Conservation (phyloP, 2,888 invertebrate genomes). For the Crocallis elinguaria region DNA sequence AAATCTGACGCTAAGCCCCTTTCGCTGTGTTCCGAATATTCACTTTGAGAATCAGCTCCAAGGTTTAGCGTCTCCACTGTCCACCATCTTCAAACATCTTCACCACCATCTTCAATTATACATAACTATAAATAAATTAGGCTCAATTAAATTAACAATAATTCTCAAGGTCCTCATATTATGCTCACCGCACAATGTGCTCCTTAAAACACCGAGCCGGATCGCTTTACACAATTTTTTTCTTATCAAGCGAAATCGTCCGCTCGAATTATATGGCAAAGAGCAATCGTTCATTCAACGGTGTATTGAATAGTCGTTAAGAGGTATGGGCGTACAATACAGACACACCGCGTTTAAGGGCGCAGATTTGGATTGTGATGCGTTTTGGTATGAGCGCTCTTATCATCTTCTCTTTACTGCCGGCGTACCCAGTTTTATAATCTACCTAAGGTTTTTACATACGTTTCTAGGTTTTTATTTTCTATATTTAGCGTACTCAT, state of each 20-base stretch:
- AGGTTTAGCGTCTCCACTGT: too few relatives aligned
- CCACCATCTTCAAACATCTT: too few relatives aligned
- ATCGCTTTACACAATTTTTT: slow-evolving; percentile 79
- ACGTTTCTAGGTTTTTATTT: too few relatives aligned
- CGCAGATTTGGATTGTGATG: not conserved
- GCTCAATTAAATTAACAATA: slow-evolving; percentile 21
- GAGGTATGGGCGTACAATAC: slow-evolving; percentile 77
- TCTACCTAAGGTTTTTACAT: too few relatives aligned
- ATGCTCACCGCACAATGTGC: slow-evolving; percentile 45
- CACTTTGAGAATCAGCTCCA: too few relatives aligned
- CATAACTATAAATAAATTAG: not conserved
- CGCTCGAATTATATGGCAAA: slow-evolving; percentile 77
- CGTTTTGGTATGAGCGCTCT: slow-evolving; percentile 4
- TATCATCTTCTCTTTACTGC: not conserved
- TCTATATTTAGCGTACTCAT: too few relatives aligned
- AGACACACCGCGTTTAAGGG: slow-evolving; percentile 39
- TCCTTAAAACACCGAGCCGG: slow-evolving; percentile 59
- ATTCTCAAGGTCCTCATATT: slow-evolving; percentile 31
- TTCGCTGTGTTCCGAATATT: too few relatives aligned
- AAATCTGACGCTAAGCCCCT: too few relatives aligned
- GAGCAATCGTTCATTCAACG: slow-evolving; percentile 82
- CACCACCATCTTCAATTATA: not conserved
- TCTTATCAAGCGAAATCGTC: slow-evolving; percentile 66
- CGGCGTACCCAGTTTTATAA: too few relatives aligned
- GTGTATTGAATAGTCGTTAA: slow-evolving; percentile 82